phyloP scores from a whole-genome alignment of 2,888 invertebrate species.

The Nesidiocoris tenuis region DNA sequence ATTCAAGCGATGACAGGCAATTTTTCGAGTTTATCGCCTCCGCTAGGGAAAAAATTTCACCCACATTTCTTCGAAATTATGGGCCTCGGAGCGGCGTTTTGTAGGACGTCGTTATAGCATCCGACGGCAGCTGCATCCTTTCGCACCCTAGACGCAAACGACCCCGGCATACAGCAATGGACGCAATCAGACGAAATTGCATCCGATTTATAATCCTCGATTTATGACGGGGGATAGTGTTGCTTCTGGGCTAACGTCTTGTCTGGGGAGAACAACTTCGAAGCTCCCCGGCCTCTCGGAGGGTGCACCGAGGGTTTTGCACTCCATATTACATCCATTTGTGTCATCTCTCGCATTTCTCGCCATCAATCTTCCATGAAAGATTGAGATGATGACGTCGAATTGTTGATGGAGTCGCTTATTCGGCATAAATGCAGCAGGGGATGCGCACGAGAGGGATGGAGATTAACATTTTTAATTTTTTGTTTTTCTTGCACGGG shows the following conservation, averaged over 20 bases:
- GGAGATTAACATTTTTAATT: too few species aligned
- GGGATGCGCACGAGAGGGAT: too few species aligned
- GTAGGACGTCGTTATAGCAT: too few species aligned
- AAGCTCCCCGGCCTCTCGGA: neutral
- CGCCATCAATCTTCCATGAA: conserved; percentile 24
- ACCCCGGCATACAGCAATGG: neutral
- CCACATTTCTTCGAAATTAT: too few species aligned
- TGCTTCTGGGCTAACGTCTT: neutral
- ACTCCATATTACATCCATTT: conserved; percentile 29
- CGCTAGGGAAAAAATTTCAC: too few species aligned
- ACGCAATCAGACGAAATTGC: conserved; percentile 34
- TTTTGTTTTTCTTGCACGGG: too few species aligned
- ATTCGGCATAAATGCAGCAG: neutral
- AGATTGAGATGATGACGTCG: conserved; percentile 22
- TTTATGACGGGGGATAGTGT: conserved; percentile 12
- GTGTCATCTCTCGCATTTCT: conserved; percentile 20
- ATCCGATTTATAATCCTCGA: conserved; percentile 28
- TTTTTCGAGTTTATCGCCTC: too few species aligned
- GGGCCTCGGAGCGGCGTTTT: too few species aligned
- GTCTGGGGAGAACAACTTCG: neutral
- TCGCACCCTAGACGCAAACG: neutral
- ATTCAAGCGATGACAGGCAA: too few species aligned
- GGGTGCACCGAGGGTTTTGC: conserved; percentile 16
- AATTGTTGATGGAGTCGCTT: conserved; percentile 14
- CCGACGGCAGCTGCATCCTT: neutral